Conservation (phyloP, 1,140 invertebrate species). For the Nephila pilipes region DNA sequence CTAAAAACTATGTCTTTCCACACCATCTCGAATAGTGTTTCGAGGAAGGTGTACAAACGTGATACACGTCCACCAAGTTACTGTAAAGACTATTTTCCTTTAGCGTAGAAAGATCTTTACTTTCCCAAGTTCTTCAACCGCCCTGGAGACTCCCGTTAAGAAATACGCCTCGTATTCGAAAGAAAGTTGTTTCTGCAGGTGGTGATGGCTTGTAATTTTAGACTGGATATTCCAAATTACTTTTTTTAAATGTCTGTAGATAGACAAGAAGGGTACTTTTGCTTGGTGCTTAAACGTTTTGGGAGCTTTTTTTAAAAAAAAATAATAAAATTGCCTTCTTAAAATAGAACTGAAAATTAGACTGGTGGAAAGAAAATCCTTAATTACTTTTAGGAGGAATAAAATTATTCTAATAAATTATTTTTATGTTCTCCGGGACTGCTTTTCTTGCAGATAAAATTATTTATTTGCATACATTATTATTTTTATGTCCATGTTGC, state of each 20-base stretch:
- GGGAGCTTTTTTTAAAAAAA: background rate
- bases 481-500: too few relatives aligned
- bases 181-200: background rate
- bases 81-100: background rate
- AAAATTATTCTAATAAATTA: too few relatives aligned
- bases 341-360: too few relatives aligned
- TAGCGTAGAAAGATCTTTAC: background rate
- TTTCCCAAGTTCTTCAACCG: background rate
- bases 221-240: background rate
- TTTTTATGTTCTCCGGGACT: too few relatives aligned
- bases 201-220: constrained; percentile 6
- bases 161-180: background rate
- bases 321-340: too few relatives aligned
- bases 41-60: background rate
- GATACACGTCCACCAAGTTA: background rate
- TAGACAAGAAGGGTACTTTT: background rate
- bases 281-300: background rate
- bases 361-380: too few relatives aligned
- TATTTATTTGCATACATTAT: too few relatives aligned
- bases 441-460: too few relatives aligned
- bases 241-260: background rate
- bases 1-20: background rate
- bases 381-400: too few relatives aligned
- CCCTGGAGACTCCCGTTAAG: background rate
- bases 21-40: background rate